Percentiles rank a stretch among this genome's conserved stretches.
These are phyloP conservation scores for Holotrichia oblita DNA, from an alignment of 1,140 invertebrate genomes.

Conservation along the genomic window DNA sequence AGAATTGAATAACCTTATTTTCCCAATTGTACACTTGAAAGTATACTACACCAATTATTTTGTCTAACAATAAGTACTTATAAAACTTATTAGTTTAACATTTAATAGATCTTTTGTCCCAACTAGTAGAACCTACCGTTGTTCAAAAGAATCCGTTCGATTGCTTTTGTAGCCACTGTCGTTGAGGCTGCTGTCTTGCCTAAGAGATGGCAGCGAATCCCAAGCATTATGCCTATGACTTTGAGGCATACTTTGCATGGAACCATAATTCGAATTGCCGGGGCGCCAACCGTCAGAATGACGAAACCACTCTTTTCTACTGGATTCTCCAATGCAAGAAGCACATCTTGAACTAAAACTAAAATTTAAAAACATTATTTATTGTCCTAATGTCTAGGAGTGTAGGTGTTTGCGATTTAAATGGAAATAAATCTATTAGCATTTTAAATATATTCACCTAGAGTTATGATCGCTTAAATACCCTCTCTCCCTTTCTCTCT, in stretches of 20 bases:
- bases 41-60: too few species aligned
- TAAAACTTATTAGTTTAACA: too few species aligned
- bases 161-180: slow-evolving; percentile 88
- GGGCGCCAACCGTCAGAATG: slow-evolving; percentile 88
- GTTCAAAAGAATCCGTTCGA: slow-evolving; percentile 84
- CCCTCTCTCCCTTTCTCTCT: slow-evolving; percentile 74
- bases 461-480: slow-evolving; percentile 88
- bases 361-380: slow-evolving; percentile 31
- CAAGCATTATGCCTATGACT: slow-evolving; percentile 79
- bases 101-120: too few species aligned
- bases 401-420: too few species aligned
- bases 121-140: slow-evolving; percentile 67
- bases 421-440: too few species aligned
- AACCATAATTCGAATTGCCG: slow-evolving; percentile 74
- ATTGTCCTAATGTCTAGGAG: too few species aligned
- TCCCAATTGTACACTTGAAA: too few species aligned
- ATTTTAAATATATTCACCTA: slow-evolving; percentile 63
- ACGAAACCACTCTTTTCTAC: slow-evolving; percentile 85
- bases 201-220: slow-evolving; percentile 83
- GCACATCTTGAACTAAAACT: slow-evolving; percentile 72
- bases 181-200: slow-evolving; percentile 82
- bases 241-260: slow-evolving; percentile 60
- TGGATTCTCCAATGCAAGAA: slow-evolving; percentile 85
- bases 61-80: too few species aligned
- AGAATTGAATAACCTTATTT: too few species aligned